Base-by-base conservation (phyloP, 2,113 vertebrate genomes). In the Xiphophorus couchianus region DNA sequence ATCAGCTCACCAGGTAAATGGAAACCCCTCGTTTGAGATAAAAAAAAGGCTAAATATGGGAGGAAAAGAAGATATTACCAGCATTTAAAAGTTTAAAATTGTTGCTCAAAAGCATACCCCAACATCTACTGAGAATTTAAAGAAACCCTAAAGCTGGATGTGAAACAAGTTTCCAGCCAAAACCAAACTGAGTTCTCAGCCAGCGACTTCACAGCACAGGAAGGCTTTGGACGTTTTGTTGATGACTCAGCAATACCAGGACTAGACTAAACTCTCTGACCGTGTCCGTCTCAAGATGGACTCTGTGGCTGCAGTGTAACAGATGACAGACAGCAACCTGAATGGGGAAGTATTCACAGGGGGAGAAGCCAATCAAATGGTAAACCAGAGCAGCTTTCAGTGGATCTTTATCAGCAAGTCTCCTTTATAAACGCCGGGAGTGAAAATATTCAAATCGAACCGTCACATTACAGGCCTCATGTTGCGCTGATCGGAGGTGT, bases 231-330 rank as follows among this genome's bases (percentile, higher is more conserved):
- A 77, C 66, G 1, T 65, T 81, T 35, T 73, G 69, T 39, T 76
- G 65, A 73, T 75, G 85, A 90, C 83, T 84, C 80, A 86, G 72
- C 48, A 19, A 62, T 44, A 76, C 62, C 66, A 68, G 76, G 63
- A 84, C 65, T 6, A 61, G 77, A 73, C 66, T 78, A 33, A 82
- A 69, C 70, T 61, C 78, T 28, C 61, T 19, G 65, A 64, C 39
- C 9, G 4, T 44, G 84, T 84, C 81, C 73, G 29, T 86, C 80
- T 80, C 62, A 42, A 25, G 22, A 54, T 8, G 7, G 51, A 25
- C 22, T 54, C 51, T 3, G 35, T 14, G 11, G 65, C 3, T 39
- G 29, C 2, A 5, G 25, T 30, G 54, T 64, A 65, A 70, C 39
- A 64, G 64, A 78, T 72, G 63, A 76, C 10, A 68, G 58, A 19